phyloP scores from a whole-genome alignment of 1,140 invertebrate species.

The Cydia amplana region DNA sequence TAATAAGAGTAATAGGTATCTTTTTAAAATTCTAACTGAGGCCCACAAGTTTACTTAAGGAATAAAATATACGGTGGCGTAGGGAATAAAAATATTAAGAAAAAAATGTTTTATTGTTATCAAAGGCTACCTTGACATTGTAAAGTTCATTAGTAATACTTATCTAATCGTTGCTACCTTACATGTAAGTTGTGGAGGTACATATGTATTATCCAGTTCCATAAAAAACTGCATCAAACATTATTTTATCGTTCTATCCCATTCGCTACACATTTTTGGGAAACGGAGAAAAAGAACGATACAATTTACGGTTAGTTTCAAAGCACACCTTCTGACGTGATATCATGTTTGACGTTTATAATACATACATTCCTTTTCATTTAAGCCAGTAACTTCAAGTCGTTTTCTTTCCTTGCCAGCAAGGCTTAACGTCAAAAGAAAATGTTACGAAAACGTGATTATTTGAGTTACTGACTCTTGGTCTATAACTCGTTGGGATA shows the following conservation, averaged over 20 bases:
- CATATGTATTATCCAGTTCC: background rate
- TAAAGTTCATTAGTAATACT: conserved; percentile 55
- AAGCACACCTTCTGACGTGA: no score
- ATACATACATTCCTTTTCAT: background rate
- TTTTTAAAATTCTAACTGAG: no score
- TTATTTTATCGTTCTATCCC: background rate
- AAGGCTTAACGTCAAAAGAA: background rate
- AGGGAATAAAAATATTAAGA: conserved; percentile 35
- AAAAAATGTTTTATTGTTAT: conserved; percentile 58
- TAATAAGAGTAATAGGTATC: no score
- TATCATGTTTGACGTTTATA: no score
- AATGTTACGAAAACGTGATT: background rate
- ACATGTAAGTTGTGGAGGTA: background rate
- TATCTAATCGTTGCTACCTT: conserved; percentile 43
- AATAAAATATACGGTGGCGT: no score
- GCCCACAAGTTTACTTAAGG: no score
- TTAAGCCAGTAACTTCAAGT: background rate
- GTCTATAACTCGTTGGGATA: conserved; percentile 5
- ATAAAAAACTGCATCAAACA: background rate
- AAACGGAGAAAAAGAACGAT: background rate
- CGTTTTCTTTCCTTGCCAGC: background rate
- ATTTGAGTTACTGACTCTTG: background rate
- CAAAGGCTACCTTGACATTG: conserved; percentile 52
- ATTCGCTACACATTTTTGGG: background rate
- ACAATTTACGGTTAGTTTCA: background rate